Evolutionary conservation across 2,113 vertebrate species (phyloP).

Genomic region (Trematocara variabile): DNA sequence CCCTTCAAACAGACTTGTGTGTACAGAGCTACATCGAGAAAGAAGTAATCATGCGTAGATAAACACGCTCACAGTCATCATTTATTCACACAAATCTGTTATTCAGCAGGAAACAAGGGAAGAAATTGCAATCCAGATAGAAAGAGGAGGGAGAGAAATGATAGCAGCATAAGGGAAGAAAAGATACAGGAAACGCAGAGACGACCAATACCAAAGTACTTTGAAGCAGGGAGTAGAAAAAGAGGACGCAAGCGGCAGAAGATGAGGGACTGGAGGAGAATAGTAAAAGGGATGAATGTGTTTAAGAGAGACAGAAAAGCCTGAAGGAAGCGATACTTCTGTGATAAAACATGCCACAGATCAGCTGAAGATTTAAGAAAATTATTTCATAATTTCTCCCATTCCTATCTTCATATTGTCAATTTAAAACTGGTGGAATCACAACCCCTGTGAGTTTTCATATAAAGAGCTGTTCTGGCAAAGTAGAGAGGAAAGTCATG

Average conservation of each 20-base stretch:
- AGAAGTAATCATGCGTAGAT: conserved; percentile 30
- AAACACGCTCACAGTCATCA: conserved; percentile 7
- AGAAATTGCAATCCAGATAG: background rate
- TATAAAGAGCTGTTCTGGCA: background rate
- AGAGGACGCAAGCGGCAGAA: background rate
- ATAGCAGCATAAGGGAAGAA: background rate
- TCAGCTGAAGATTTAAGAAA: background rate
- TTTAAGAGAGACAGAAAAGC: background rate
- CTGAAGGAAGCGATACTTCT: background rate
- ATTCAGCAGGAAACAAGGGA: conserved; percentile 13
- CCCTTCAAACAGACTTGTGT: background rate
- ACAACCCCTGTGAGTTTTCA: background rate
- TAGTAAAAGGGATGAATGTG: background rate
- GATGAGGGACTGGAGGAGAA: background rate
- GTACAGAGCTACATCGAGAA: background rate
- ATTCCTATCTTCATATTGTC: background rate
- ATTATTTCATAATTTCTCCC: background rate
- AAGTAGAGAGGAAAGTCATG: background rate
- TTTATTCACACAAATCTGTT: background rate
- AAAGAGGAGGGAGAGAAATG: background rate
- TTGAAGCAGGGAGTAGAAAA: background rate
- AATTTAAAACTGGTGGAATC: background rate
- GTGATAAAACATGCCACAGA: conserved; percentile 13
- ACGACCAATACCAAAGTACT: background rate
- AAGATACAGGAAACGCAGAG: background rate